A percentile compares a stretch with the other conserved stretches of the same genome.
phyloP scores from a whole-genome alignment of 37 sponge, comb jelly and placozoan species.

The Eunapius fragilis region DNA sequence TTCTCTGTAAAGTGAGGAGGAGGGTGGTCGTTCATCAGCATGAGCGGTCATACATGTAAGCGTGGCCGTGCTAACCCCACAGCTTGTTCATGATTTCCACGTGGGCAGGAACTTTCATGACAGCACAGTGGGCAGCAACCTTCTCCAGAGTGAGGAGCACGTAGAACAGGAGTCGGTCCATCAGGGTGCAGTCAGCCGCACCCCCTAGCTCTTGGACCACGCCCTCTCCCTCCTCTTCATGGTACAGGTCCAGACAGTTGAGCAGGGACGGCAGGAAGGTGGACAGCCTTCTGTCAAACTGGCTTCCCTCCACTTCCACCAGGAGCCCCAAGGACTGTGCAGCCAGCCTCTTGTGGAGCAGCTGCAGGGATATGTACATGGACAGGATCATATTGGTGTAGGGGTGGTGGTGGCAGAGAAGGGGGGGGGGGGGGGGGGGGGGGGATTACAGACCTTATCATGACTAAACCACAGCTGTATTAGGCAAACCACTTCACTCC shows the following conservation, averaged over 20 bases:
- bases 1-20: conserved; percentile 1
- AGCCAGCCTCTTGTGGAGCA: conserved; percentile 71
- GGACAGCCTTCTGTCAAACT: conserved; percentile 51
- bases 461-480: conserved; percentile 34
- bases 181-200: not conserved
- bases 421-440: not conserved
- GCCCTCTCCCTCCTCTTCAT: conserved; percentile 2
- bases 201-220: not conserved
- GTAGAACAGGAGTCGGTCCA: conserved; percentile 67
- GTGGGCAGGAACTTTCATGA: conserved; percentile 10
- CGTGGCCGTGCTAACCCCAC: conserved; percentile 53
- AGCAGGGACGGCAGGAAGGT: conserved; percentile 63
- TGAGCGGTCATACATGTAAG: not conserved
- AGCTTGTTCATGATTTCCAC: conserved; percentile 26
- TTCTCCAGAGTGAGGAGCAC: conserved; percentile 59
- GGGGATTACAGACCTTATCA: conserved; percentile 30
- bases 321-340: conserved; percentile 60
- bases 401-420: not conserved
- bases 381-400: not conserved
- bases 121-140: conserved; percentile 26
- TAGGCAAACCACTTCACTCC: conserved; percentile 31
- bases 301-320: conserved; percentile 58
- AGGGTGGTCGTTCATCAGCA: not conserved
- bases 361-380: conserved; percentile 17
- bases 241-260: conserved; percentile 19